phyloP scores from a whole-genome alignment of 2,797 vertebrate genomes.

The Okamejei kenojei region DNA sequence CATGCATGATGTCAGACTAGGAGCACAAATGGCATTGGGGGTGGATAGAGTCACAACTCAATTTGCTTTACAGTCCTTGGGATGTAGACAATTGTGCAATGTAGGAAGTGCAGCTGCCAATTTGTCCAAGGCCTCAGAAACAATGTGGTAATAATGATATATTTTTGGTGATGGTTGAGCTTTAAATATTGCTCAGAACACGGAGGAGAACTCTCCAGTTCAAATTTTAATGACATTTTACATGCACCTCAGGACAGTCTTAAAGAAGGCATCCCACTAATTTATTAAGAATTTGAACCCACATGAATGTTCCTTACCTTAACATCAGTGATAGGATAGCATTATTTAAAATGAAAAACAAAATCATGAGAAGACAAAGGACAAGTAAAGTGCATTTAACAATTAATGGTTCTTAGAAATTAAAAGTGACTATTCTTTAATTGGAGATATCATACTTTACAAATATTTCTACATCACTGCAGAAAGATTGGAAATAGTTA shows the following conservation, averaged over 20 bases:
- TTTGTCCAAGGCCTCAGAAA: not conserved
- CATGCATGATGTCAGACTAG: no score
- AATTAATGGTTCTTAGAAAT: not conserved
- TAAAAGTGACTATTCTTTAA: no score
- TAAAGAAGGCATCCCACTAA: not conserved
- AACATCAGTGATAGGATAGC: not conserved
- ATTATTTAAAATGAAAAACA: constrained; percentile 26
- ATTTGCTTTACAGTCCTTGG: not conserved
- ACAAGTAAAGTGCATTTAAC: not conserved
- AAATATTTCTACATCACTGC: no score
- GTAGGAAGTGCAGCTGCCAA: not conserved
- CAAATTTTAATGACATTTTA: not conserved
- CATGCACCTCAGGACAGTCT: no score
- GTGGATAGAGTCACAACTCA: not conserved
- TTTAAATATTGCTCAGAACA: not conserved
- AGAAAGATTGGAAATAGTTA: no score
- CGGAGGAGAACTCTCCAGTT: not conserved
- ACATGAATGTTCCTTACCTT: constrained; percentile 22
- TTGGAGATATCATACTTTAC: no score
- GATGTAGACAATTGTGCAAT: not conserved
- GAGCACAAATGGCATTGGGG: no score
- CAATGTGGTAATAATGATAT: not conserved
- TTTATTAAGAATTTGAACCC: not conserved
- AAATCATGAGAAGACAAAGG: not conserved
- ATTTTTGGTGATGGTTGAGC: not conserved